Evolutionary conservation across 2,797 vertebrate species (phyloP), one percentile per base, ranked within the genome.

Genomic region (Neomorphus geoffroyi): DNA sequence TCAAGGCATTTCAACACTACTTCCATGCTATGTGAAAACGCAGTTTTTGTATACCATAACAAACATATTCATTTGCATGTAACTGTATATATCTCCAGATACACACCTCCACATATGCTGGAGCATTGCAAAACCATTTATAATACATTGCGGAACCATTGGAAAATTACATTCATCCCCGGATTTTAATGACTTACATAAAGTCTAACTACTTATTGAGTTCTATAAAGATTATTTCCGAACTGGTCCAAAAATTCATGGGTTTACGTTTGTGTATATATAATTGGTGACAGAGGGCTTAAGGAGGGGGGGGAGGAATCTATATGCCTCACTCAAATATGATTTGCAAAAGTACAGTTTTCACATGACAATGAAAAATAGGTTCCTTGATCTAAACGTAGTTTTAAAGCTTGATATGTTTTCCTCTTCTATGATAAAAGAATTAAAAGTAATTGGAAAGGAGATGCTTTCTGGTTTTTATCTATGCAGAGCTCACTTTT

Each of bases 41-140:
- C 23, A 84, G 35, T 71, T 90, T 86, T 79, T 73, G 15, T 82
- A 28, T 71, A 57, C 37, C n/a, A 27, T 82, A 86, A 88, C 88
- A 86, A 92, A 60, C 1, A 56, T 67, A 92, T 86, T 93, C 27
- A 7, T 94, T 57, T 32, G 48, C n/a, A 65, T 90, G 90, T 95
- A 95, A 96, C 83, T 61, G 43, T 80, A 96, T 96, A 88, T 86
- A 75, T 81, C 86, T 95, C 53, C 58, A 94, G 96, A 95, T 96
- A 94, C 1, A 0, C 41, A 94, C 95, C 93, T 93, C 62, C 54
- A 60, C 87, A 92, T 64, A 93, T 43, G 62, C 35, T 79, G 64
- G 27, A 77, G 46, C 27, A 75, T 33, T 93, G 53, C 41, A 92
- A 92, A 92, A 21, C 39, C 39, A 73, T 80, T 95, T 88, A 79